Percentiles rank a stretch among this genome's conserved stretches.
Conservation (phyloP, 1,140 invertebrate species). For the Aphelenchoides fujianensis region DNA sequence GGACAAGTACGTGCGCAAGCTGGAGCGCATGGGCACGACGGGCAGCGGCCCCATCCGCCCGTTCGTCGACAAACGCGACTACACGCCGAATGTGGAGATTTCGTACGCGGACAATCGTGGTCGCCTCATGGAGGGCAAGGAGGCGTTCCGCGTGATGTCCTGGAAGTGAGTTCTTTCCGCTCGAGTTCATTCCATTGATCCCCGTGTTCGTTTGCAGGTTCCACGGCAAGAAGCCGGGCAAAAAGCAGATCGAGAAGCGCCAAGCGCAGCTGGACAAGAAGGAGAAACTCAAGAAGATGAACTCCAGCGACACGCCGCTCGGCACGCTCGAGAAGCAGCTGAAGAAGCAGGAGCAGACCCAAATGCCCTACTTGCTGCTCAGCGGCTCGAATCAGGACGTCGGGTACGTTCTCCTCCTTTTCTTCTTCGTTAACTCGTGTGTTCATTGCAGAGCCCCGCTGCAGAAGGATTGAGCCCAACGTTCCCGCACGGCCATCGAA, state of each 20-base stretch:
- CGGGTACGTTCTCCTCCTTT: slow-evolving; percentile 20
- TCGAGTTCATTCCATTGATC: slow-evolving; percentile 12
- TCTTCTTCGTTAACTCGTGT: neutral
- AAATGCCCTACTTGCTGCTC: slow-evolving; percentile 87
- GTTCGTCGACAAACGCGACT: slow-evolving; percentile 87
- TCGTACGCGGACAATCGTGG: slow-evolving; percentile 97
- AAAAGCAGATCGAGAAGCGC: slow-evolving; percentile 95
- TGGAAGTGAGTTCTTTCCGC: slow-evolving; percentile 55
- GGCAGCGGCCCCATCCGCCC: slow-evolving; percentile 78
- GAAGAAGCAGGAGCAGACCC: slow-evolving; percentile 92
- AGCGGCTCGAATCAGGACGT: slow-evolving; percentile 69
- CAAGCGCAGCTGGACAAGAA: slow-evolving; percentile 91
- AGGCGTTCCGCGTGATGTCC: slow-evolving; percentile 75
- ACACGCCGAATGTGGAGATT: slow-evolving; percentile 90
- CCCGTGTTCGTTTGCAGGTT: slow-evolving; percentile 71
- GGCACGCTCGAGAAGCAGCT: slow-evolving; percentile 87
- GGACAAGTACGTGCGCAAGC: slow-evolving; percentile 68
- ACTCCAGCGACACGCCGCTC: slow-evolving; percentile 92
- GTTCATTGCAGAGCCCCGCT: slow-evolving; percentile 21
- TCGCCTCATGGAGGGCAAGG: slow-evolving; percentile 81
- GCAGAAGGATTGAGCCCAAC: slow-evolving; percentile 25
- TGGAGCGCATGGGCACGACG: slow-evolving; percentile 70
- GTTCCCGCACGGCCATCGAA: neutral
- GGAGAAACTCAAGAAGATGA: slow-evolving; percentile 96
- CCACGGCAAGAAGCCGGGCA: slow-evolving; percentile 97